These are phyloP conservation scores for Electrona antarctica DNA, from an alignment of 2,113 vertebrate species.

Conservation along the genomic window DNA sequence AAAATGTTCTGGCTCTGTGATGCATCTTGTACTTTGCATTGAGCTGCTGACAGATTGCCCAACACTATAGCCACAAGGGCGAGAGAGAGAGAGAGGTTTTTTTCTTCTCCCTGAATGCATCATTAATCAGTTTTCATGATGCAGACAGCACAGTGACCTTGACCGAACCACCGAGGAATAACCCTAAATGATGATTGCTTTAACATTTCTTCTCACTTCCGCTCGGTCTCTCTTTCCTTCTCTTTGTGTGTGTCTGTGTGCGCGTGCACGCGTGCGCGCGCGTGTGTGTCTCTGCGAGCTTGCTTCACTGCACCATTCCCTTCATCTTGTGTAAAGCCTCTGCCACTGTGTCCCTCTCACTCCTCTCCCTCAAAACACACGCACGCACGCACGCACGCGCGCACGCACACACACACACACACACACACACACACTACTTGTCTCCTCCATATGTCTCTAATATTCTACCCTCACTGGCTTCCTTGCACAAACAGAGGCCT, in stretches of 20 bases:
- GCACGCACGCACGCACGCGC: not conserved
- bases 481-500: constrained; percentile 15
- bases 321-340: constrained; percentile 9
- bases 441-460: constrained; percentile 15
- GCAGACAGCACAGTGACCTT: constrained; percentile 59
- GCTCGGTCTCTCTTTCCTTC: constrained; percentile 40
- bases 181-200: constrained; percentile 76
- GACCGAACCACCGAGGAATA: constrained; percentile 53
- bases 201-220: constrained; percentile 71
- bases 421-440: not conserved
- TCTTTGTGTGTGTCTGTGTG: constrained; percentile 14
- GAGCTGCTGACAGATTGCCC: constrained; percentile 36
- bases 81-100: constrained; percentile 27
- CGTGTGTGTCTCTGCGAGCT: constrained; percentile 16
- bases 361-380: not conserved
- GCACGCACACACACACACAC: not conserved
- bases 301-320: constrained; percentile 12
- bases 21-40: not conserved
- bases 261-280: not conserved
- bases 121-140: constrained; percentile 69
- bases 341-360: no score
- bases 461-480: constrained; percentile 3
- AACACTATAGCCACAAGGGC: constrained; percentile 30
- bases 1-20: not conserved
- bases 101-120: constrained; percentile 52